A percentile compares a stretch with the other conserved stretches of the same genome.
These are phyloP conservation scores for Desmophyllum pertusum DNA, from an alignment of 92 coral and sea anemone genomes.

Conservation along the genomic window DNA sequence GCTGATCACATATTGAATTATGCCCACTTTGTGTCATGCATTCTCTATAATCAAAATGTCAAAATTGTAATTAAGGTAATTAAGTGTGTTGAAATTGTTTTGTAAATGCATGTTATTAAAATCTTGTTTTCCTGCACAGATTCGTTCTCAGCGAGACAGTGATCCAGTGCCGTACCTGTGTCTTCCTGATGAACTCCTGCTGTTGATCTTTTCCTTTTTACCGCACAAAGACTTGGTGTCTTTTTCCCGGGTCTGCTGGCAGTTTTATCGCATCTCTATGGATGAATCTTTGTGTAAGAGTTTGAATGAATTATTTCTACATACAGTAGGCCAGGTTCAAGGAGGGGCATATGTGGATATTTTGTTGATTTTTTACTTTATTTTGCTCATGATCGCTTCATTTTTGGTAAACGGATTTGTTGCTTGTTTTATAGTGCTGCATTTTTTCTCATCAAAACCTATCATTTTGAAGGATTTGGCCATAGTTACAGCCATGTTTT, in stretches of 20 bases:
- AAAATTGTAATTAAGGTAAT: not conserved
- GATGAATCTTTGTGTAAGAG: slow-evolving; percentile 94
- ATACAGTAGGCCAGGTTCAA: no score
- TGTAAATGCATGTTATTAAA: not conserved
- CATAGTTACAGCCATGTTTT: no score
- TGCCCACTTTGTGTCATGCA: no score
- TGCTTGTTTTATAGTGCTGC: no score
- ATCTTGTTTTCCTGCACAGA: slow-evolving; percentile 46
- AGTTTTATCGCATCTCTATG: slow-evolving; percentile 84
- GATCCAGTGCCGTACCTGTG: slow-evolving; percentile 84
- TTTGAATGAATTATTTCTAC: not conserved
- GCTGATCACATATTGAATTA: no score
- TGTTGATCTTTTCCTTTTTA: slow-evolving; percentile 78
- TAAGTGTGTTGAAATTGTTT: not conserved
- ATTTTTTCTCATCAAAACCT: no score
- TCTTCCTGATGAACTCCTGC: slow-evolving; percentile 92
- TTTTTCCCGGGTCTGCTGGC: slow-evolving; percentile 86
- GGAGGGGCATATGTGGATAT: no score
- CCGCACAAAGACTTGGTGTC: slow-evolving; percentile 80
- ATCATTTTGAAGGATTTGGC: no score
- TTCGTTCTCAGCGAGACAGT: slow-evolving; percentile 83
- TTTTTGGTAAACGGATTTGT: no score
- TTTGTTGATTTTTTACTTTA: no score
- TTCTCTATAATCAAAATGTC: no score
- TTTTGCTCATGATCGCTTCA: no score